phyloP scores from a whole-genome alignment of 2,797 vertebrate species.

The Pseudopleuronectes americanus region DNA sequence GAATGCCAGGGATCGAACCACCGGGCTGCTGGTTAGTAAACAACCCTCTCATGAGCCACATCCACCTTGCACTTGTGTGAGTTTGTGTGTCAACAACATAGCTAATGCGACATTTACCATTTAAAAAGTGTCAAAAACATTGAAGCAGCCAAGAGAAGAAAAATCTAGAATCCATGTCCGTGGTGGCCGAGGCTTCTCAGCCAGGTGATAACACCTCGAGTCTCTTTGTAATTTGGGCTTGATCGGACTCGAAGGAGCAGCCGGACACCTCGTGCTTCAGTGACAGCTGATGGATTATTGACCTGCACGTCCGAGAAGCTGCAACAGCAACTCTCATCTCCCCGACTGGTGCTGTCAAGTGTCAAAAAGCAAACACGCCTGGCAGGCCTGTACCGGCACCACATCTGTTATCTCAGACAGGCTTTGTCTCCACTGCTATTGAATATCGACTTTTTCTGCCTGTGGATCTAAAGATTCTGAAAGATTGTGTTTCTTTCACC shows the following conservation, averaged over 20 bases:
- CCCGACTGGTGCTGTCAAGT: constrained; percentile 13
- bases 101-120: background rate
- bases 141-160: constrained; percentile 26
- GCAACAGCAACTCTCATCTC: constrained; percentile 7
- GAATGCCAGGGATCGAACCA: no score
- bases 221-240: constrained; percentile 25
- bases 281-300: constrained; percentile 41
- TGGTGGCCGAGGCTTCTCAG: background rate
- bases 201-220: background rate
- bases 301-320: constrained; percentile 15
- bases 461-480: no score
- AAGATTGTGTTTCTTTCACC: no score
- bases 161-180: constrained; percentile 29
- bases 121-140: constrained; percentile 34
- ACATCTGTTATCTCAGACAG: background rate
- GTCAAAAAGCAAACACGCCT: constrained; percentile 29
- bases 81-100: background rate
- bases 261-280: constrained; percentile 1
- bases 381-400: background rate
- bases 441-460: constrained; percentile 1
- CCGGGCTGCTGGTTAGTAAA: no score
- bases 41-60: no score
- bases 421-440: background rate
- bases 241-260: background rate
- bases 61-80: background rate